Evolutionary conservation across 1,140 invertebrate species (phyloP), one percentile per base, ranked within the genome.

Genomic region (Phthorimaea operculella): DNA sequence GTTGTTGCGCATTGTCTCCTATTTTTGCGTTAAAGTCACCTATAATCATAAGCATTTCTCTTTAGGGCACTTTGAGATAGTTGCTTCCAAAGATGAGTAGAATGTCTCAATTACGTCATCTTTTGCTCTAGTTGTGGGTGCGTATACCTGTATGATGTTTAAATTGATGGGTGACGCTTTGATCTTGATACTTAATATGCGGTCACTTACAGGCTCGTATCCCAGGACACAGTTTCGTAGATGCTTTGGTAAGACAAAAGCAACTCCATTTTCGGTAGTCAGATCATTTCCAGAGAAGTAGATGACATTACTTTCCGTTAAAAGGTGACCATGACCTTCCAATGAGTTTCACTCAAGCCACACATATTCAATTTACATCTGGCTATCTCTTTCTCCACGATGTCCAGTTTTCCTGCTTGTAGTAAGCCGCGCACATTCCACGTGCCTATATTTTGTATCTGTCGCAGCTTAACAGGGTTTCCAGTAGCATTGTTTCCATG

Each of bases 11-110:
- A 17, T 61, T 52, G 6, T 8, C 12, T n/a, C 65, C 65, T 5
- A 68, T 28, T 51, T 68, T 68, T 0, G 62, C 55, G 33, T 64
- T 68, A 10, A 62, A 59, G 39, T 68, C 63, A 9, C 60, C 66
- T 8, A 59, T 33, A 10, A 63, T 33, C 4, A 62, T 56, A 1
- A 62, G 47, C 4, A 60, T 14, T 34, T 63, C 60, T 58, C 59
- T 59, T 56, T 61, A 34, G 63, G 57, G 14, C 59, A 61, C 16
- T 54, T 59, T n/a, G 33, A 14, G 0, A 60, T 64, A 7, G 21
- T 52, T 8, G 44, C 33, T 18, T 63, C 53, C n/a, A 64, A 36
- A 10, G 59, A 8, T 33, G 14, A 47, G 34, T 64, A 68, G 36
- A 67, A 64, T 4, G 34, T 49, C n/a, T 68, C 65, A 7, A 57